phyloP scores from a whole-genome alignment of 2,888 invertebrate species.

The Chelonus formosanus region DNA sequence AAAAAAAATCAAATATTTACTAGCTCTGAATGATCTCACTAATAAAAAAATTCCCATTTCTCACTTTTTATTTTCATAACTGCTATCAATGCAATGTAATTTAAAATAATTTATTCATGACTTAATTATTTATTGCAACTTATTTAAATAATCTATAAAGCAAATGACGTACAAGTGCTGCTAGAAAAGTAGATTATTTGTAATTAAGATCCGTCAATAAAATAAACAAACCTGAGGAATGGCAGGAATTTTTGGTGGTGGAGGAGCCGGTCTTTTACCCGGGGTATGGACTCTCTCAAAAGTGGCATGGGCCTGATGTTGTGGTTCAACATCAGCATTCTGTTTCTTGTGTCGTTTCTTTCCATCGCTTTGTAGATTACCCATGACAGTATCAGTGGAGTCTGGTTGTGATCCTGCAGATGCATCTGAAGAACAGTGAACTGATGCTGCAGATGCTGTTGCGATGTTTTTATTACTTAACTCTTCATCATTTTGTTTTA shows the following conservation, averaged over 20 bases:
- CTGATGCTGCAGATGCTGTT: not conserved
- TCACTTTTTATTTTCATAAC: no score
- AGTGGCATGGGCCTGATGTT: constrained; percentile 34
- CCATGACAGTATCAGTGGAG: constrained; percentile 50
- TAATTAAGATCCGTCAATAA: constrained; percentile 11
- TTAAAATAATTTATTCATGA: no score
- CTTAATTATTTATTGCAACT: no score
- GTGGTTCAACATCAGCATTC: constrained; percentile 40
- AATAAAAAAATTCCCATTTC: no score
- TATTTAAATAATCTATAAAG: no score
- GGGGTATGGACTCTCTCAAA: constrained; percentile 53
- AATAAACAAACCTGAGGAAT: constrained; percentile 39
- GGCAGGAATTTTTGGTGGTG: constrained; percentile 43
- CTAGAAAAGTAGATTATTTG: not conserved
- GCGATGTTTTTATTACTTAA: not conserved
- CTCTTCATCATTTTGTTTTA: not conserved
- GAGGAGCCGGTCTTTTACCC: constrained; percentile 56
- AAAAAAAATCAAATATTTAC: no score
- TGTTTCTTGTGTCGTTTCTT: constrained; percentile 52
- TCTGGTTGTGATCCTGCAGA: constrained; percentile 9
- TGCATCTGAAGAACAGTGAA: constrained; percentile 3
- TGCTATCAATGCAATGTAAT: no score
- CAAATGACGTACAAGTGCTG: no score
- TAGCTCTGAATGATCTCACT: no score
- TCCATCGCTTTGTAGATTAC: constrained; percentile 61